Evolutionary conservation across 2,113 vertebrate genomes (phyloP).

Genomic region (Mustela nigripes): DNA sequence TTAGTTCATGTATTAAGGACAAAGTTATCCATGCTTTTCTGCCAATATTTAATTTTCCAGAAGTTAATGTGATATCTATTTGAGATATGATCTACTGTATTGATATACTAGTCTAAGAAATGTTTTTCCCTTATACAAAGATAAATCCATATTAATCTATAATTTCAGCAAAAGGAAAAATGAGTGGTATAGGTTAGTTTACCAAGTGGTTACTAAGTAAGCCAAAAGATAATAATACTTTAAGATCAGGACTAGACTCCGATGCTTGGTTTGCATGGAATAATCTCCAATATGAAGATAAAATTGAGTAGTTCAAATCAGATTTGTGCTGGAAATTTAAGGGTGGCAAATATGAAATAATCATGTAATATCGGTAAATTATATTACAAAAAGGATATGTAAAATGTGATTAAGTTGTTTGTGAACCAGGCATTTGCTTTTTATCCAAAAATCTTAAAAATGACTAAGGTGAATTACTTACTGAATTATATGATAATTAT

Average conservation of each 20-base stretch:
- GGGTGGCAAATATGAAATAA: slow-evolving; percentile 61
- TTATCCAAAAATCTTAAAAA: slow-evolving; percentile 71
- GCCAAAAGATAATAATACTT: neutral
- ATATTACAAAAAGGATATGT: slow-evolving; percentile 51
- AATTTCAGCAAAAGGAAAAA: neutral
- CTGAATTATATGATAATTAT: slow-evolving; percentile 81
- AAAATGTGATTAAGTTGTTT: slow-evolving; percentile 82
- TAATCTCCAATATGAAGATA: slow-evolving; percentile 39
- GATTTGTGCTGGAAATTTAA: slow-evolving; percentile 52
- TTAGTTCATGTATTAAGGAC: slow-evolving; percentile 2
- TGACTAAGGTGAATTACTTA: slow-evolving; percentile 82
- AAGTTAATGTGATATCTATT: neutral
- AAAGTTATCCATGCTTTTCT: neutral
- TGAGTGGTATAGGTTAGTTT: neutral
- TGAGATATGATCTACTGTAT: neutral
- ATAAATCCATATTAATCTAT: neutral
- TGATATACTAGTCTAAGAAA: slow-evolving; percentile 6
- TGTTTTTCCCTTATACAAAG: neutral
- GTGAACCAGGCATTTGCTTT: slow-evolving; percentile 73
- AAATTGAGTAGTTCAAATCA: neutral
- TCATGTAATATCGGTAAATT: slow-evolving; percentile 75
- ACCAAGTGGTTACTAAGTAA: neutral
- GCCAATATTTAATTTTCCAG: neutral
- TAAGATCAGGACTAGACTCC: neutral
- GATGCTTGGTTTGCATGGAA: neutral